Evolutionary conservation across 2,797 vertebrate genomes (phyloP).

Genomic region (Rhabdophis nuchalis): DNA sequence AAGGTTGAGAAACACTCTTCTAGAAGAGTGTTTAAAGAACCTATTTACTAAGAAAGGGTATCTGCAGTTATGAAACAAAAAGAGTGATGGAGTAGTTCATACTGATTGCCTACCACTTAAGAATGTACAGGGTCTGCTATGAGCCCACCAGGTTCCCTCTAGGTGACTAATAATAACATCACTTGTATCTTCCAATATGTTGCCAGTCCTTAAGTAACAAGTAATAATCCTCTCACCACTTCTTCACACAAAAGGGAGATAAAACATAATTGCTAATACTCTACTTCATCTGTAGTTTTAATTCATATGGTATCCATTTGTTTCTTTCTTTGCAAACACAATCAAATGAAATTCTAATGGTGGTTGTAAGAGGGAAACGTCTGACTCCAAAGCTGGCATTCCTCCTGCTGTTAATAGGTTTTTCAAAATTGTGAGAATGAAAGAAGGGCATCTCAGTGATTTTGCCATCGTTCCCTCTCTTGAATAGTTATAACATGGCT

Average conservation of each 20-base stretch:
- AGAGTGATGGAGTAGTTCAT: neutral
- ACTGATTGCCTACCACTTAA: neutral
- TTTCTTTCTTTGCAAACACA: neutral
- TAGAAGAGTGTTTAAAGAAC: neutral
- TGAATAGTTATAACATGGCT: neutral
- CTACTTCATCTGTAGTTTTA: neutral
- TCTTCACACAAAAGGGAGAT: neutral
- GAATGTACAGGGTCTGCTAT: neutral
- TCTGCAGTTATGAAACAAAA: neutral
- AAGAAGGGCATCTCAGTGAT: neutral
- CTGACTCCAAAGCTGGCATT: neutral
- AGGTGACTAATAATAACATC: neutral
- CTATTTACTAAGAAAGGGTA: neutral
- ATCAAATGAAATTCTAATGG: neutral
- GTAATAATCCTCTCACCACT: neutral
- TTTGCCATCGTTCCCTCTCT: neutral
- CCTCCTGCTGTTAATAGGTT: neutral
- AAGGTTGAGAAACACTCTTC: neutral
- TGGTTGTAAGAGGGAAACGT: neutral
- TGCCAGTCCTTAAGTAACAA: neutral
- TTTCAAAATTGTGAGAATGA: neutral
- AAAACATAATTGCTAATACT: neutral
- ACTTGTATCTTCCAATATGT: neutral
- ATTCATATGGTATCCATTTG: neutral
- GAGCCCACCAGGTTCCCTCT: neutral